Evolutionary conservation across 2,797 vertebrate species (phyloP).

Genomic region (Danio jaintianensis): DNA sequence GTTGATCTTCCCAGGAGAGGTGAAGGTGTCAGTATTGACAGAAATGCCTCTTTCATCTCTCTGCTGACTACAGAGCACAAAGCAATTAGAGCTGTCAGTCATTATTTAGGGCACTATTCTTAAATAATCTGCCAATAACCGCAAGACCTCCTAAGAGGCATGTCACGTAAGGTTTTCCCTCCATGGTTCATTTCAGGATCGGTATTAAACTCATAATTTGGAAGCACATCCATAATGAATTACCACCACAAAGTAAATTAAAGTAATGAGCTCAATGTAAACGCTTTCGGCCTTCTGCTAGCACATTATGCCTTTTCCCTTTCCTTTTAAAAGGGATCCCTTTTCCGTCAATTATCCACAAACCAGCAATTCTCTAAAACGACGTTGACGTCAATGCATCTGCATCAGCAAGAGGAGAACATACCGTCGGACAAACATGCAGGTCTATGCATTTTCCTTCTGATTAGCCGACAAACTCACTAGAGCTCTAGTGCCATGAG

Average conservation of each 20-base stretch:
- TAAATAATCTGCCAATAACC: conserved; percentile 37
- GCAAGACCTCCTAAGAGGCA: background rate
- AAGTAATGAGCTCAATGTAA: conserved; percentile 18
- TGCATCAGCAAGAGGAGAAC: conserved; percentile 29
- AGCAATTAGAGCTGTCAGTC: conserved; percentile 50
- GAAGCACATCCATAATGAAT: conserved; percentile 23
- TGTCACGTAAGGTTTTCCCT: background rate
- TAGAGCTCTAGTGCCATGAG: background rate
- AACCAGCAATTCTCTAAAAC: conserved; percentile 10
- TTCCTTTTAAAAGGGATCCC: background rate
- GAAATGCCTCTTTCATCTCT: conserved; percentile 43
- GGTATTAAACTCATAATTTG: conserved; percentile 40
- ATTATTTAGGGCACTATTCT: conserved; percentile 21
- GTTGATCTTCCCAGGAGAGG: conserved; percentile 42
- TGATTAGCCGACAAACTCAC: conserved; percentile 18
- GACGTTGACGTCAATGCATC: background rate
- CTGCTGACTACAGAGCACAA: conserved; percentile 38
- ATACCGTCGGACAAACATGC: conserved; percentile 8
- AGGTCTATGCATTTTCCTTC: conserved; percentile 1
- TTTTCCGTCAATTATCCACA: conserved; percentile 11
- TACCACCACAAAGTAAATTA: conserved; percentile 19
- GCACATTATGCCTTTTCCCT: background rate
- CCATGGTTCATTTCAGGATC: background rate
- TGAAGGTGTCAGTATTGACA: conserved; percentile 47
- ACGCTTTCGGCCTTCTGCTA: background rate